Evolutionary conservation across 2,113 vertebrate species (phyloP), one percentile per base, ranked within the genome.

Genomic region (Benthochromis sp.): DNA sequence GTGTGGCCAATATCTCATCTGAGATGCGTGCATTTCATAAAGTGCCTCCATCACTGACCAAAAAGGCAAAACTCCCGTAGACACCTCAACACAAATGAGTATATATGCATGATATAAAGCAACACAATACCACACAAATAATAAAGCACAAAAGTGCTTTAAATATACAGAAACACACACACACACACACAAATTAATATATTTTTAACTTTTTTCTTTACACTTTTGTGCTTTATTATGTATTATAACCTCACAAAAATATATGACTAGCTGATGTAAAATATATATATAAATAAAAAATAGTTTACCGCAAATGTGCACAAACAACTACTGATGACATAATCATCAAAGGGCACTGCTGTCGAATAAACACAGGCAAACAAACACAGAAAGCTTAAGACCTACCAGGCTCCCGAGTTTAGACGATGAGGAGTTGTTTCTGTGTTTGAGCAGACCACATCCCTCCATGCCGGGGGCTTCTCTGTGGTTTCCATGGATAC

Each of bases 401-500:
- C 98, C 95, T 96, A 99, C 98, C 98, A 99, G 96, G 92, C 98
- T 99, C 93, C 99, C 99, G 94, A 99, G 97, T 96, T 99, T 99
- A 83, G 98, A 99, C 24, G 98, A 99, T 0, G 98, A 98, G 0
- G 98, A 99, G 88, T 97, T 96, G 78, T 97, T 94, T 94, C 97
- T 97, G 91, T 98, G 97, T 85, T 98, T 98, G 55, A 95, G 93
- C 34, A 99, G 95, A 88, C 96, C 96, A 79, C 91, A 96, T 12
- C 94, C 90, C 38, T 98, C 98, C 54, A 97, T 96, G 50, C 88
- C 54, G 2, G 96, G 97, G 86, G 95, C 97, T 54, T 98, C 98
- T 90, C 95, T 97, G 27, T 97, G 97, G 92, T 97, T 99, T 71
- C 97, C 95, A 92, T 97, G 97, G 94, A 97, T 94, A 91, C 97